Conservation (phyloP, 2,113 vertebrate genomes). For the Manacus vitellinus region DNA sequence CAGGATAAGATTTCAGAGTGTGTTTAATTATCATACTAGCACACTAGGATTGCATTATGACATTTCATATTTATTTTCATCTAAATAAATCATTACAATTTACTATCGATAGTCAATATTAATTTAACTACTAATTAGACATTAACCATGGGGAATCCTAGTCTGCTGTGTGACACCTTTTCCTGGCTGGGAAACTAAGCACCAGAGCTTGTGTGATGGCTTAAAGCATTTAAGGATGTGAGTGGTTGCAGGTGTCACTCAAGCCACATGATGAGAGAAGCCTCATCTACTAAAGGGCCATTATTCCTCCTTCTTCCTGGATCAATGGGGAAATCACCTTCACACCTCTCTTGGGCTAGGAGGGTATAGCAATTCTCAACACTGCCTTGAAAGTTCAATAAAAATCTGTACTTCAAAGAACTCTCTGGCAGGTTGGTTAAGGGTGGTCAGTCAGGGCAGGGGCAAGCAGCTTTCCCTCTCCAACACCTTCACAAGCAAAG, state of each 20-base stretch:
- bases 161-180: background rate
- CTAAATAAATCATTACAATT: background rate
- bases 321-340: background rate
- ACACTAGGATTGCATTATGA: background rate
- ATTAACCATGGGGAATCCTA: background rate
- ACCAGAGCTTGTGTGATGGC: background rate
- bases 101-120: background rate
- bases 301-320: background rate
- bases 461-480: background rate
- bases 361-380: background rate
- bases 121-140: background rate
- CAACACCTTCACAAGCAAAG: background rate
- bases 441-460: background rate
- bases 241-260: background rate
- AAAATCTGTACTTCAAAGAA: constrained; percentile 11
- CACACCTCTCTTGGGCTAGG: background rate
- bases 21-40: background rate
- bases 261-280: background rate
- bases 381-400: background rate
- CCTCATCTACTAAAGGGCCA: background rate
- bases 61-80: background rate
- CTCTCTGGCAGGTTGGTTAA: background rate
- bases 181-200: background rate
- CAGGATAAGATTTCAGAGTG: background rate
- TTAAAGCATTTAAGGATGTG: background rate